Conservation (phyloP, 2,113 vertebrate species). For the Albula glossodonta region DNA sequence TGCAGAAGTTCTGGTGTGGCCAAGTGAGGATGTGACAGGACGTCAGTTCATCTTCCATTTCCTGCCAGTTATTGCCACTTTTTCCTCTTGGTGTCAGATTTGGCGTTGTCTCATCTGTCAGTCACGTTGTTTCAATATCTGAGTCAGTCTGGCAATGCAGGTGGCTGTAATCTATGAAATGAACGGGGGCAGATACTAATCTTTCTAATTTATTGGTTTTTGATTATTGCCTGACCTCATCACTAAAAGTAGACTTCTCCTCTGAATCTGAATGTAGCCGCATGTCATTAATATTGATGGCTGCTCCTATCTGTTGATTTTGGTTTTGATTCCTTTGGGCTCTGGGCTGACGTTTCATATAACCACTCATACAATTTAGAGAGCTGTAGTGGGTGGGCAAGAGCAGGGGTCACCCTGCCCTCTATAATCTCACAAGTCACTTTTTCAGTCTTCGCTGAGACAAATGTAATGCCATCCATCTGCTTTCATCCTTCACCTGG, state of each 20-base stretch:
- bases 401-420: slow-evolving; percentile 40
- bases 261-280: slow-evolving; percentile 55
- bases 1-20: background rate
- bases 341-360: slow-evolving; percentile 16
- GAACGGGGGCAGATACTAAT: slow-evolving; percentile 51
- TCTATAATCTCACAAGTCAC: slow-evolving; percentile 36
- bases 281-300: slow-evolving; percentile 56
- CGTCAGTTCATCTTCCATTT: background rate
- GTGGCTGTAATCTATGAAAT: slow-evolving; percentile 53
- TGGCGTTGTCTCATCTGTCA: slow-evolving; percentile 43
- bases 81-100: background rate
- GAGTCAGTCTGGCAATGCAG: slow-evolving; percentile 37
- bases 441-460: slow-evolving; percentile 28
- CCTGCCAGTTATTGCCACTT: background rate
- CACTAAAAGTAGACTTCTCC: slow-evolving; percentile 47
- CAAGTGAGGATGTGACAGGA: background rate
- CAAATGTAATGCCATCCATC: slow-evolving; percentile 46
- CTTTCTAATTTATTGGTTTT: slow-evolving; percentile 51
- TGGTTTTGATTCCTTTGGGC: slow-evolving; percentile 47
- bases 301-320: slow-evolving; percentile 53
- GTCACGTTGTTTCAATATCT: slow-evolving; percentile 38
- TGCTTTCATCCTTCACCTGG: slow-evolving; percentile 38
- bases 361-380: slow-evolving; percentile 5
- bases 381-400: background rate
- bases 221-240: slow-evolving; percentile 58